Base-by-base conservation (phyloP, 2,888 invertebrate genomes). In the Pandemis heparana region DNA sequence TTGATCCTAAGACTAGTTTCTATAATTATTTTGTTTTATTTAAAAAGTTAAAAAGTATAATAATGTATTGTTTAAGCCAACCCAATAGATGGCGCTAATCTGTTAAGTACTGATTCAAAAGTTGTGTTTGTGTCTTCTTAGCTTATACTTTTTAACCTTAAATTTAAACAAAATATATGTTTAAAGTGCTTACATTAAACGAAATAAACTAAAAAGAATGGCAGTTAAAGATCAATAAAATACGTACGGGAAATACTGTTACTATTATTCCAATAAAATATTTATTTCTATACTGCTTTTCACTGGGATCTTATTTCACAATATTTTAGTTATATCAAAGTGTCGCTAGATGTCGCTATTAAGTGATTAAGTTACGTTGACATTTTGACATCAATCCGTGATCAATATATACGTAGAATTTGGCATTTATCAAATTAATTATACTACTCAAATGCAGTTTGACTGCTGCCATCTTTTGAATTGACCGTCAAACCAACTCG, bases 1-100 rank as follows among this genome's bases (percentile, higher is more conserved):
- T 75, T 80, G 82, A 67, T 76, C 80, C 84, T 86, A 87, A 85
- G 88, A 87, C 87, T 88, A 87, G 87, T 83, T 32, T 48, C 46
- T 38, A 65, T 51, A 51, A 51, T 65, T 65, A 51, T 65, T 65
- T 65, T 16, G 32, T 38, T 9, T 16, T 18, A 56, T 56, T 10
- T 56, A 38, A 51, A 65, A 32, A n/a, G 23, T 38, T 38, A 65
- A 65, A 8, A 14, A 16, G 38, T 65, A 51, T 38, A 51, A 38
- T 4, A 7, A 7, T 23, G 18, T 2, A 23, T 14, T 23, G 14
- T 6, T 61, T 16, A 39, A n/a, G 16, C n/a, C 9, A 43, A 41
- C 10, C 14, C 41, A 43, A 62, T 62, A 41, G 62, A 39, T 61
- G 60, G 60, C 39, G 39, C 60, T 61, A 14, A n/a, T 9, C 2